Base-by-base conservation (phyloP, 2,888 invertebrate species). In the Acleris cristana region DNA sequence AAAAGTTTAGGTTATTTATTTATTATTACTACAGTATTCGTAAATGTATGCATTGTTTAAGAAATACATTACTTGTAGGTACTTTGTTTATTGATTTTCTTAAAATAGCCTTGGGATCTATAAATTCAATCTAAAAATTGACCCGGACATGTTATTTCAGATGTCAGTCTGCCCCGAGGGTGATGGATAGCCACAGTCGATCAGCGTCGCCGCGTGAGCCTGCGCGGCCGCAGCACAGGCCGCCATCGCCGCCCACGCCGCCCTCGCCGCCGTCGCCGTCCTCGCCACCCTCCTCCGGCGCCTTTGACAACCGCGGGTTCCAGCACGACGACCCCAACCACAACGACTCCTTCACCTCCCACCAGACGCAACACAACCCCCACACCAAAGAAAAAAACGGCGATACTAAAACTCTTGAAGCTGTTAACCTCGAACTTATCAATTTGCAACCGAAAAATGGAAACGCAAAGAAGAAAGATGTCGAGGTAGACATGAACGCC, bases 391-490 rank as follows among this genome's bases (percentile, higher is more conserved):
- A 90, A 70, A 87, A 85, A 1, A 90, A 92, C 67, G 90, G 89
- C 18, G 90, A 93, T 70, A 88, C 87, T 0, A 93, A 92, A 78
- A 87, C 90, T 2, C 73, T 86, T 30, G 96, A 96, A 92, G 96
- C 96, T 45, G 96, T 96, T 70, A 97, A 96, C 84, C 88, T 96
- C 77, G 97, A 97, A 84, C 92, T 97, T 78, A 96, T 96, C 71
- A 96, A 96, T 80, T 93, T 96, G 89, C 95, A 93, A 26, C 91
- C 93, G 57, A 89, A 94, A 73, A 94, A 94, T 74, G 94, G 94
- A 7, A 94, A 88, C 65, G 87, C 93, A 2, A 94, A 94, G 75
- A 96, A 95, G 85, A 95, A 95, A 82, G 95, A 95, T 67, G 94
- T 94, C 6, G 94, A 95, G 71, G 93, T 94, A 0, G 95, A 95